These are phyloP conservation scores for Pissodes strobi DNA, from an alignment of 1,140 invertebrate genomes.

Conservation along the genomic window DNA sequence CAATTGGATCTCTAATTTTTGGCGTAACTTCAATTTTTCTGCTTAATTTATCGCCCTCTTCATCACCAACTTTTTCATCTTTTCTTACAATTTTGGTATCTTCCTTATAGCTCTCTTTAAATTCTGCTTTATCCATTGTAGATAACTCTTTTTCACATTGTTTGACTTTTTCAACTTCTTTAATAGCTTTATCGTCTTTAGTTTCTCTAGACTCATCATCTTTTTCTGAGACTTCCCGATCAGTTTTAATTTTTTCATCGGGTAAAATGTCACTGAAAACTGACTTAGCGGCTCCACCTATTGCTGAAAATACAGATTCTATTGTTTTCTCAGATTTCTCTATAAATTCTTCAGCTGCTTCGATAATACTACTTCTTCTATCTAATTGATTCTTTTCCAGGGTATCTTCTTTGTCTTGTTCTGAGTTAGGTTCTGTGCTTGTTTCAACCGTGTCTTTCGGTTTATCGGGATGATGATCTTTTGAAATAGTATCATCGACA, in stretches of 20 bases:
- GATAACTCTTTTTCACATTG: too few relatives aligned
- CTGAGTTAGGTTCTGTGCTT: background rate
- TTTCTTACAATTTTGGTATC: too few relatives aligned
- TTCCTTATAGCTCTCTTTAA: too few relatives aligned
- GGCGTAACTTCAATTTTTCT: too few relatives aligned
- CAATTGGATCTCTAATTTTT: too few relatives aligned
- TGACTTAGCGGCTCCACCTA: conserved; percentile 10
- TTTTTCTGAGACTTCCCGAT: too few relatives aligned
- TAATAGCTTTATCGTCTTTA: conserved; percentile 2
- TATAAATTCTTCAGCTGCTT: background rate
- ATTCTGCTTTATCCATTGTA: too few relatives aligned
- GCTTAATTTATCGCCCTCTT: too few relatives aligned
- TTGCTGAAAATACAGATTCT: conserved; percentile 11
- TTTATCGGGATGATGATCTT: conserved; percentile 9
- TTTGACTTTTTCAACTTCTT: conserved; percentile 8
- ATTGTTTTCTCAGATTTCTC: conserved; percentile 20
- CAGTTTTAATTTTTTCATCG: conserved; percentile 6
- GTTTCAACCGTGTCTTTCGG: too few relatives aligned
- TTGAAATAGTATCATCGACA: conserved; percentile 29
- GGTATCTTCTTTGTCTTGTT: background rate
- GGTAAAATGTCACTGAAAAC: conserved; percentile 18
- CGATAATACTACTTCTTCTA: background rate
- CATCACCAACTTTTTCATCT: too few relatives aligned
- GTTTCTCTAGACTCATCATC: conserved; percentile 3
- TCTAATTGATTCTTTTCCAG: too few relatives aligned